Percentiles rank a stretch among this genome's conserved stretches.
phyloP scores from a whole-genome alignment of 2,797 vertebrate genomes.

The Acanthopagrus latus region DNA sequence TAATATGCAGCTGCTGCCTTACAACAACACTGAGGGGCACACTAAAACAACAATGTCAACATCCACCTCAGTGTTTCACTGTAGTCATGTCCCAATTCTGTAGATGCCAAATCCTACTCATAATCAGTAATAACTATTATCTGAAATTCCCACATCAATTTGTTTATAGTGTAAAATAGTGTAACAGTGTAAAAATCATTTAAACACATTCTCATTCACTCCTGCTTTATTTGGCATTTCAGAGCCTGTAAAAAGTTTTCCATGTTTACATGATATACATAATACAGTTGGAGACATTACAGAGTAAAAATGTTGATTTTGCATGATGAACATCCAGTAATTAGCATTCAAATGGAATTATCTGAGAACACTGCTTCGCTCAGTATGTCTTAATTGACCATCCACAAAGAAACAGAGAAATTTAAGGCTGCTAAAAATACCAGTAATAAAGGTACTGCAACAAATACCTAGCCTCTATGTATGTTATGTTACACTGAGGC shows the following conservation, averaged over 20 bases:
- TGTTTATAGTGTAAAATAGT: no score
- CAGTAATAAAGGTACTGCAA: neutral
- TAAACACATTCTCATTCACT: neutral
- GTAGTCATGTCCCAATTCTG: no score
- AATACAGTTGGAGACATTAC: conserved; percentile 50
- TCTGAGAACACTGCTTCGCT: neutral
- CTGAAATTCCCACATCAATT: no score
- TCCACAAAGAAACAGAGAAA: conserved; percentile 4
- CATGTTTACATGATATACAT: conserved; percentile 81
- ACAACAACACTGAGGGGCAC: no score
- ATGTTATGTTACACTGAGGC: conserved; percentile 11
- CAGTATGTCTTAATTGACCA: conserved; percentile 7
- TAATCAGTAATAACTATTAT: no score
- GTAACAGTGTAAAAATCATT: neutral
- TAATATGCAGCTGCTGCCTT: no score
- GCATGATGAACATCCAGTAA: conserved; percentile 72
- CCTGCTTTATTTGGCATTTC: conserved; percentile 76
- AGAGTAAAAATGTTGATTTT: conserved; percentile 57
- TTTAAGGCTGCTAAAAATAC: conserved; percentile 16
- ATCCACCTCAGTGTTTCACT: no score
- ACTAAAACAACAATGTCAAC: no score
- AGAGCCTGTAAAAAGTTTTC: conserved; percentile 70
- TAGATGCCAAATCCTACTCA: neutral
- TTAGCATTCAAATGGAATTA: conserved; percentile 31
- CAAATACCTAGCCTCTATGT: neutral